Evolutionary conservation across 2,113 vertebrate species (phyloP).

Genomic region (Struthio camelus): DNA sequence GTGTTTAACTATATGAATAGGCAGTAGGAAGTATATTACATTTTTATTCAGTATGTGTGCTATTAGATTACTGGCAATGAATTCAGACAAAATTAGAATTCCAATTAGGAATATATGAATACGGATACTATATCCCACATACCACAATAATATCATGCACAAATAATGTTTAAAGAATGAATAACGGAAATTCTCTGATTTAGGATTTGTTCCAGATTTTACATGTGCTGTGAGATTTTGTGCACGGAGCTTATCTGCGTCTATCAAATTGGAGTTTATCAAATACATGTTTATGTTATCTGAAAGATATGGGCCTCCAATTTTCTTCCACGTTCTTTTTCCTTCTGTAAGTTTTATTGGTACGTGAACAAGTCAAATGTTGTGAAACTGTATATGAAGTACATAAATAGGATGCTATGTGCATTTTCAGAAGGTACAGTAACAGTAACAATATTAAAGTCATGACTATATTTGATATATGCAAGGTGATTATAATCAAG

Average conservation of each 20-base stretch:
- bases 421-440: background rate
- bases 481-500: background rate
- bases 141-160: background rate
- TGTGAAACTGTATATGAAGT: background rate
- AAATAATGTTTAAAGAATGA: background rate
- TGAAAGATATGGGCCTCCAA: background rate
- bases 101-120: background rate
- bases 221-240: background rate
- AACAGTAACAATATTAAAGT: background rate
- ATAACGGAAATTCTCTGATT: background rate
- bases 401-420: background rate
- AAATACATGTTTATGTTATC: background rate
- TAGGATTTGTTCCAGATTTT: background rate
- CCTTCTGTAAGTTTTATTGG: background rate
- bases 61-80: background rate
- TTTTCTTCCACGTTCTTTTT: background rate
- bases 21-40: background rate
- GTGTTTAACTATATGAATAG: background rate
- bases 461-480: background rate
- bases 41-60: background rate
- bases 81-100: background rate
- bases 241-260: background rate
- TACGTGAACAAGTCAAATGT: background rate
- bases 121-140: background rate
- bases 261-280: background rate